phyloP scores from a whole-genome alignment of 2,113 vertebrate genomes.

The Oryzias melastigma region DNA sequence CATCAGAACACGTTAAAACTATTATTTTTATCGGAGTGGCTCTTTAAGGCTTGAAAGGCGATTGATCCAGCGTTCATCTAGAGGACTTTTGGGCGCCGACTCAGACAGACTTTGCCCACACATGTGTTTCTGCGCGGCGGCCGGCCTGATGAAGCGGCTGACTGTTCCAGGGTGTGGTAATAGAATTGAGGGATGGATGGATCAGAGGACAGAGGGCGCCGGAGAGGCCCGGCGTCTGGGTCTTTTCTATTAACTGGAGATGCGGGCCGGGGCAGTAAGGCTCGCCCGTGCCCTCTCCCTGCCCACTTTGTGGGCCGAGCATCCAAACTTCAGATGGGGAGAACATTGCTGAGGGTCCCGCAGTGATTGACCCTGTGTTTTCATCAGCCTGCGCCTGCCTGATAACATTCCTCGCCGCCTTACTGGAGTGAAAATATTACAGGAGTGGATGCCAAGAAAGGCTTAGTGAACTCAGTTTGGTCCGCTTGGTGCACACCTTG shows the following conservation, averaged over 20 bases:
- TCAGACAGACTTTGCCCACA: conserved; percentile 31
- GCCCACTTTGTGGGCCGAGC: conserved; percentile 45
- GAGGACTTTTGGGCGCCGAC: not conserved
- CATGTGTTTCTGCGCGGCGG: conserved; percentile 44
- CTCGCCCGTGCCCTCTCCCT: conserved; percentile 34
- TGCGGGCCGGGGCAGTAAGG: conserved; percentile 46
- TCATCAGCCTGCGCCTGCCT: conserved; percentile 64
- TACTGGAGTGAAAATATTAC: conserved; percentile 39
- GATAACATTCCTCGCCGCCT: conserved; percentile 60
- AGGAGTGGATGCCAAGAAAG: conserved; percentile 30
- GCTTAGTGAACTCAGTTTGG: conserved; percentile 41
- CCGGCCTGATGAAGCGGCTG: conserved; percentile 60
- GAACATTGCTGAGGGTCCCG: conserved; percentile 59
- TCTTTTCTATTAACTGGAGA: conserved; percentile 76
- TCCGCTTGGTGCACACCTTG: conserved; percentile 11
- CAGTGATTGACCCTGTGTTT: conserved; percentile 70
- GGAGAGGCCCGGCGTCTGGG: conserved; percentile 61
- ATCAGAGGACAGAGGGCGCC: conserved; percentile 40
- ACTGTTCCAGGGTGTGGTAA: conserved; percentile 60
- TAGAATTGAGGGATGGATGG: conserved; percentile 63
- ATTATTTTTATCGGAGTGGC: too few relatives aligned
- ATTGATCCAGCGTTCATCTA: conserved; percentile 25
- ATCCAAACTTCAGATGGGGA: conserved; percentile 50
- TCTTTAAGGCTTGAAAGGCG: not conserved
- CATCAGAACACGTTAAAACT: too few relatives aligned